A percentile compares a stretch with the other conserved stretches of the same genome.
phyloP scores from a whole-genome alignment of 2,888 invertebrate genomes.

The Myopa testacea region DNA sequence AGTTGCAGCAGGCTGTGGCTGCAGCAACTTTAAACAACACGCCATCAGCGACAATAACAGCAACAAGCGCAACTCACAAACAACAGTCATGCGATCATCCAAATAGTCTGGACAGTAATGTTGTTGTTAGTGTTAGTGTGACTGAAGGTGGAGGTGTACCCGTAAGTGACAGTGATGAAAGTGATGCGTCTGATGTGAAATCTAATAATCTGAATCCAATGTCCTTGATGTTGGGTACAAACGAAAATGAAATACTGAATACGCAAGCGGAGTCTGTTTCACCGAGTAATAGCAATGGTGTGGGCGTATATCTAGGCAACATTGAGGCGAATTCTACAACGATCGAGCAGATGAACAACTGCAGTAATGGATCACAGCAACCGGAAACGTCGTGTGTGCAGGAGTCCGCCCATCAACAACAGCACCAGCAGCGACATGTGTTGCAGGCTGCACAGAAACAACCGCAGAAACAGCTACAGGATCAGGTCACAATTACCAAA shows the following conservation, averaged over 20 bases:
- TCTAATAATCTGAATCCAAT: constrained; percentile 21
- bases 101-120: background rate
- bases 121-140: background rate
- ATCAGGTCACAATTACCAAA: constrained; percentile 40
- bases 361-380: constrained; percentile 11
- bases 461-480: constrained; percentile 36
- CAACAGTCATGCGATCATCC: background rate
- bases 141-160: background rate
- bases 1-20: constrained; percentile 56
- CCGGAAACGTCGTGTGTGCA: background rate
- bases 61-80: constrained; percentile 26
- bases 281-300: constrained; percentile 45
- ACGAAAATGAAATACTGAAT: constrained; percentile 52
- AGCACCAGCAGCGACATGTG: constrained; percentile 36
- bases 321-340: constrained; percentile 47
- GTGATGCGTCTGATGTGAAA: background rate
- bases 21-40: constrained; percentile 52
- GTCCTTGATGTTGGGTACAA: constrained; percentile 49
- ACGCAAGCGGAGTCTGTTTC: constrained; percentile 49
- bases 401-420: constrained; percentile 8
- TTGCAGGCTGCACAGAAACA: constrained; percentile 27
- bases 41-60: constrained; percentile 4
- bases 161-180: background rate
- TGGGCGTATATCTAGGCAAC: constrained; percentile 42
- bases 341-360: constrained; percentile 42